Conservation (phyloP, 2,888 invertebrate species). For the Anagyrus pseudococci region DNA sequence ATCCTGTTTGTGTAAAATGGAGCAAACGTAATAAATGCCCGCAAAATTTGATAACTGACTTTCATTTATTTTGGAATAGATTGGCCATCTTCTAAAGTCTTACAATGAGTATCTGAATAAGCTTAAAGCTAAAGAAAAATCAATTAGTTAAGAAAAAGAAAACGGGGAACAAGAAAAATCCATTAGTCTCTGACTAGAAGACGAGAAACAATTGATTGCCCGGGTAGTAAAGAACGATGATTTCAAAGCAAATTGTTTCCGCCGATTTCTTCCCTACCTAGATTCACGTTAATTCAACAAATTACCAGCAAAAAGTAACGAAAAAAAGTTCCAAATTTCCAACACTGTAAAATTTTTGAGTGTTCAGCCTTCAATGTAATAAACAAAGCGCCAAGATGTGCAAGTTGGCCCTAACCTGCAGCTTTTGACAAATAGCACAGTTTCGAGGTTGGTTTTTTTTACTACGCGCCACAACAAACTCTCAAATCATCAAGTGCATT, state of each 20-base stretch:
- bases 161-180: constrained; percentile 42
- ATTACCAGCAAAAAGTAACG: no score
- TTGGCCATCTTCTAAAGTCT: no score
- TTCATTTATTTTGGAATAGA: no score
- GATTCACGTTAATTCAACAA: no score
- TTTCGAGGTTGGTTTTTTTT: constrained; percentile 25
- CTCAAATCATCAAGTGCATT: constrained; percentile 6
- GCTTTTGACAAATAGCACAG: constrained; percentile 9
- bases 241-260: constrained; percentile 27
- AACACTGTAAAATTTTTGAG: background rate
- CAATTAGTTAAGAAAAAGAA: constrained; percentile 2
- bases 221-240: constrained; percentile 12
- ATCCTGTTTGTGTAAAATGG: no score
- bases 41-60: no score
- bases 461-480: background rate
- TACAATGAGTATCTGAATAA: no score
- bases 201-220: constrained; percentile 31
- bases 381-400: constrained; percentile 3
- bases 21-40: background rate
- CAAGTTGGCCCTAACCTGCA: constrained; percentile 6
- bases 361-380: background rate
- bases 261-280: constrained; percentile 2
- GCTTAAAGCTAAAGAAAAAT: background rate
- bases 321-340: no score
- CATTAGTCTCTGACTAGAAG: constrained; percentile 40